Evolutionary conservation across 2,113 vertebrate species (phyloP).

Genomic region (Oncorhynchus tshawytscha): DNA sequence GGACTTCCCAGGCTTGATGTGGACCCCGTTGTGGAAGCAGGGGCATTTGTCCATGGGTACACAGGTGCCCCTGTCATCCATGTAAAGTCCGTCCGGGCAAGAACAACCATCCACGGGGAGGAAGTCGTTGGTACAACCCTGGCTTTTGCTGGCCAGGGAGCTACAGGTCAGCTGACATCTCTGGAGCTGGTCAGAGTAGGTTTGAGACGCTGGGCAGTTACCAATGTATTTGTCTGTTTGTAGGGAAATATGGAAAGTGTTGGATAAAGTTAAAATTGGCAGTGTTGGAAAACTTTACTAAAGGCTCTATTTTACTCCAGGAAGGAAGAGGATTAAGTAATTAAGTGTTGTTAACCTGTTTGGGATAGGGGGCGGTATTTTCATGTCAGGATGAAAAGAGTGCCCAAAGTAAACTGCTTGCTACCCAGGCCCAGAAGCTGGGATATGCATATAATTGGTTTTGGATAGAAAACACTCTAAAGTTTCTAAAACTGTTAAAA

Average conservation of each 20-base stretch:
- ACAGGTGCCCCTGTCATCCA: slow-evolving; percentile 78
- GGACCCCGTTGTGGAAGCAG: slow-evolving; percentile 80
- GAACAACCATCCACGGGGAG: slow-evolving; percentile 89
- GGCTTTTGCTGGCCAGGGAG: slow-evolving; percentile 75
- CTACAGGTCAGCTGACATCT: slow-evolving; percentile 86
- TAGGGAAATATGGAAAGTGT: background rate
- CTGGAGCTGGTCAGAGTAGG: slow-evolving; percentile 86
- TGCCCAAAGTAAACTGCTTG: too few relatives aligned
- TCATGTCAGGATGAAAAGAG: too few relatives aligned
- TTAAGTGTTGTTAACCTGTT: too few relatives aligned
- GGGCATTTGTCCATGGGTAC: slow-evolving; percentile 81
- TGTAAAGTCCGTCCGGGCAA: slow-evolving; percentile 78
- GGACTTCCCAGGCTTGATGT: slow-evolving; percentile 76
- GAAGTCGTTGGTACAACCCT: slow-evolving; percentile 77
- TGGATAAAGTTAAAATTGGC: background rate
- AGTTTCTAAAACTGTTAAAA: too few relatives aligned
- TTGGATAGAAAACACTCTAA: too few relatives aligned
- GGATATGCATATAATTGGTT: too few relatives aligned
- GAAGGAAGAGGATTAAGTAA: too few relatives aligned
- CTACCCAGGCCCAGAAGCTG: too few relatives aligned
- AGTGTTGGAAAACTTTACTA: background rate
- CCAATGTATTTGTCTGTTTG: slow-evolving; percentile 75
- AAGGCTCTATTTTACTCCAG: too few relatives aligned
- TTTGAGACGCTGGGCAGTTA: slow-evolving; percentile 80
- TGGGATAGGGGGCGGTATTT: too few relatives aligned